Evolutionary conservation across 2,888 invertebrate species (phyloP).

Genomic region (Autographa pulchrina): DNA sequence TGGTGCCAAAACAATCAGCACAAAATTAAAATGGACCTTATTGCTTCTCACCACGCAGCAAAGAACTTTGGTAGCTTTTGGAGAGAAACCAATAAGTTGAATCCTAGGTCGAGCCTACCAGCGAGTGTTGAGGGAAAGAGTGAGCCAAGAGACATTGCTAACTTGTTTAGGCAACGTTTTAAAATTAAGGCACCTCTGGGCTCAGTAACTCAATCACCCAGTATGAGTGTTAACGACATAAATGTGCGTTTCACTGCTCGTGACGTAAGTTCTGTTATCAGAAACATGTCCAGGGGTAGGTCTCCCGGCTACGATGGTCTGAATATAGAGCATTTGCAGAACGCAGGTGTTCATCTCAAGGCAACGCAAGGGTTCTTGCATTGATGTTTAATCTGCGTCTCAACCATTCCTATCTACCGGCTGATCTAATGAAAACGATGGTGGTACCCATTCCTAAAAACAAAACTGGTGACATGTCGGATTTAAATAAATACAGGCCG

Average conservation of each 20-base stretch:
- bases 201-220: not conserved
- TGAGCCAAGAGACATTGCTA: not conserved
- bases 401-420: not conserved
- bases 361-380: not conserved
- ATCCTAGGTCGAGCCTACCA: not conserved
- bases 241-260: not conserved
- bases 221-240: not conserved
- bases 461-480: not conserved
- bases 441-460: not conserved
- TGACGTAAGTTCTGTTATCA: not conserved
- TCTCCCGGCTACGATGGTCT: not conserved
- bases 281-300: not conserved
- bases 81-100: constrained; percentile 7
- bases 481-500: not conserved
- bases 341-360: no score
- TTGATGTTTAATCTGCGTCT: not conserved
- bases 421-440: not conserved
- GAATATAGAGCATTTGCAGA: not conserved
- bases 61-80: not conserved
- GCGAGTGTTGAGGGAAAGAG: constrained; percentile 1
- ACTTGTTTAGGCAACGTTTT: constrained; percentile 1
- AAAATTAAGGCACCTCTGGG: constrained; percentile 5
- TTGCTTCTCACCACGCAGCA: not conserved
- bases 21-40: not conserved
- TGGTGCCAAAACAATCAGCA: not conserved